Evolutionary conservation across 2,888 invertebrate species (phyloP).

Genomic region (Perizoma flavofasciatum): DNA sequence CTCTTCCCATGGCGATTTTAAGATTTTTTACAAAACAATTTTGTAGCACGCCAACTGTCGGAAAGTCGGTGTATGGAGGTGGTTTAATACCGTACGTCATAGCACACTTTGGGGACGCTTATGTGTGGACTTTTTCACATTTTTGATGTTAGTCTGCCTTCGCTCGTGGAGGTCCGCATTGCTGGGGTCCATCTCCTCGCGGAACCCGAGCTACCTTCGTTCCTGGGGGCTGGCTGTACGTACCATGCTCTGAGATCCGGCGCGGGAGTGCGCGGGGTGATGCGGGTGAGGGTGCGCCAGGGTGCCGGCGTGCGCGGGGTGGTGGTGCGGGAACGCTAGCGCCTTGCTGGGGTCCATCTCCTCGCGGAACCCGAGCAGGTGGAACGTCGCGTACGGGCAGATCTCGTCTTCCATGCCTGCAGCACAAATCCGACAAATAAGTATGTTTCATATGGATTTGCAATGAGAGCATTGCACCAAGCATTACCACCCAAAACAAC

Average conservation of each 20-base stretch:
- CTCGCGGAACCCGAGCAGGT: conserved; percentile 96
- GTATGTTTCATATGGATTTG: background rate
- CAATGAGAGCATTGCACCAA: no score
- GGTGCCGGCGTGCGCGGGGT: conserved; percentile 90
- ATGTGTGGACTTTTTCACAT: no score
- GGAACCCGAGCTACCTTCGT: conserved; percentile 88
- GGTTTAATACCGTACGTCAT: no score
- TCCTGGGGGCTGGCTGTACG: conserved; percentile 37
- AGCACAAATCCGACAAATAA: background rate
- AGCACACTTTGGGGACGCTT: no score
- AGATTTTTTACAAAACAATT: no score
- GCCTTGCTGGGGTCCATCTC: conserved; percentile 97
- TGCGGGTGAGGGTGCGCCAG: conserved; percentile 90
- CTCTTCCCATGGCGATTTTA: no score
- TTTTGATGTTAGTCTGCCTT: no score
- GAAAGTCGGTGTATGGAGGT: no score
- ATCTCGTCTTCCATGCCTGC: conserved; percentile 98
- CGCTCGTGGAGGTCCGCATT: conserved; percentile 81
- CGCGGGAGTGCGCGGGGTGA: conserved; percentile 91
- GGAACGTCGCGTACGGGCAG: conserved; percentile 98
- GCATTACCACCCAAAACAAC: no score
- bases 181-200: conserved; percentile 97
- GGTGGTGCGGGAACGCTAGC: conserved; percentile 94
- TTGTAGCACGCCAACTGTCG: no score
- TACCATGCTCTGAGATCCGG: conserved; percentile 95